phyloP scores from a whole-genome alignment of 1,140 invertebrate genomes.

The Leptinotarsa undecemlineata region DNA sequence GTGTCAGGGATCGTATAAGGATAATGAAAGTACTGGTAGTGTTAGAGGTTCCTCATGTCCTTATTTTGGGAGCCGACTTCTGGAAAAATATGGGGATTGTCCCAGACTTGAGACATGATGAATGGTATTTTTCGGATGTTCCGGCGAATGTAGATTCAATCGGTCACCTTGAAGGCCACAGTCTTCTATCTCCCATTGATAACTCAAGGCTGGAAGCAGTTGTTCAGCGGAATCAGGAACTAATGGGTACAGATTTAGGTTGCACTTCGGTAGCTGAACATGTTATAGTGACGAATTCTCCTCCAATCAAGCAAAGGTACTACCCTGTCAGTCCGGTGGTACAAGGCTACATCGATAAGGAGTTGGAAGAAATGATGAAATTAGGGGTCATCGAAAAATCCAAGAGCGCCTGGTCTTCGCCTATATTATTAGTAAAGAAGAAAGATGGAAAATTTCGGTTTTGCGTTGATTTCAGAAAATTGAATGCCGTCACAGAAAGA shows the following conservation, averaged over 20 bases:
- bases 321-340: background rate
- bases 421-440: slow-evolving; percentile 46
- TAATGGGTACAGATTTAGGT: background rate
- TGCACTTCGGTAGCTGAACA: slow-evolving; percentile 40
- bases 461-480: slow-evolving; percentile 30
- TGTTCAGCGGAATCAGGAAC: background rate
- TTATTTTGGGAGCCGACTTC: slow-evolving; percentile 26
- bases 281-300: background rate
- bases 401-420: slow-evolving; percentile 42
- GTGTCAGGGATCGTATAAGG: background rate
- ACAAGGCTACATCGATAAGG: slow-evolving; percentile 26
- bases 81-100: slow-evolving; percentile 35
- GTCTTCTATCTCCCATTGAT: background rate
- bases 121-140: slow-evolving; percentile 4
- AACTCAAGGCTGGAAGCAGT: background rate
- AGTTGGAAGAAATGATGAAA: slow-evolving; percentile 41
- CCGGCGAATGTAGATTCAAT: background rate
- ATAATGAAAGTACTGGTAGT: background rate
- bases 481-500: slow-evolving; percentile 16
- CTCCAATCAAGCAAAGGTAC: slow-evolving; percentile 32
- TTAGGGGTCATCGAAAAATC: slow-evolving; percentile 41
- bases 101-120: background rate
- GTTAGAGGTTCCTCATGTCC: background rate
- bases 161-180: background rate
- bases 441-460: slow-evolving; percentile 38